A percentile compares a stretch with the other conserved stretches of the same genome.
Evolutionary conservation across 2,797 vertebrate genomes (phyloP).

Genomic region (Eulemur albifrons): DNA sequence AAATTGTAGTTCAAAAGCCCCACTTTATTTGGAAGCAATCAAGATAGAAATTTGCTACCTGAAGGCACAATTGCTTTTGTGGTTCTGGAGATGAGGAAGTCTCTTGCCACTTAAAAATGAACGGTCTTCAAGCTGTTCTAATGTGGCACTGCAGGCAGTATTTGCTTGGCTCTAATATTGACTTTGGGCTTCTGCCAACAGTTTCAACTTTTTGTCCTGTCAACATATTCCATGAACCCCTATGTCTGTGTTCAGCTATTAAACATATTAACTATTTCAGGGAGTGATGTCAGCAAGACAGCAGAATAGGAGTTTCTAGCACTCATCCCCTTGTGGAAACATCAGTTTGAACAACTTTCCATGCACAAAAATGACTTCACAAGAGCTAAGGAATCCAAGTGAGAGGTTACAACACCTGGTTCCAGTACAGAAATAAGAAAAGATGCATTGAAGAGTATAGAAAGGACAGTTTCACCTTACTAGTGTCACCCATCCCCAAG

Average conservation of each 20-base stretch:
- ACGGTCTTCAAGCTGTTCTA: not conserved
- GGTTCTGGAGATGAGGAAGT: constrained; percentile 36
- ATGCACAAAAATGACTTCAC: not conserved
- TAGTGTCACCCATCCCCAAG: not conserved
- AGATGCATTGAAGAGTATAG: not conserved
- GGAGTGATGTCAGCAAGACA: not conserved
- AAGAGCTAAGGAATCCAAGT: not conserved
- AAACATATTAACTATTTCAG: constrained; percentile 62
- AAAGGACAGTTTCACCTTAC: not conserved
- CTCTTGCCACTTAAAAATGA: not conserved
- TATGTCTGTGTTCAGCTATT: not conserved
- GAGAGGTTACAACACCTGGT: not conserved
- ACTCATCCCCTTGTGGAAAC: not conserved
- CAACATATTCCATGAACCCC: constrained; percentile 30
- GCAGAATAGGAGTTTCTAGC: not conserved
- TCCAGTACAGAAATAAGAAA: not conserved
- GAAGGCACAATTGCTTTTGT: constrained; percentile 37
- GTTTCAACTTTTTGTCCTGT: constrained; percentile 42
- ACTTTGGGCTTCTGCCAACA: constrained; percentile 71
- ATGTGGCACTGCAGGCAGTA: not conserved
- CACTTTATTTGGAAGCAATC: not conserved
- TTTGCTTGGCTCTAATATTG: constrained; percentile 77
- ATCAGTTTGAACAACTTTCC: not conserved
- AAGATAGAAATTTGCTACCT: constrained; percentile 78
- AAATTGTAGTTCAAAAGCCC: not conserved